A percentile compares a stretch with the other conserved stretches of the same genome.
These are phyloP conservation scores for Megaceryle torquata DNA, from an alignment of 2,113 vertebrate genomes.

Conservation along the genomic window DNA sequence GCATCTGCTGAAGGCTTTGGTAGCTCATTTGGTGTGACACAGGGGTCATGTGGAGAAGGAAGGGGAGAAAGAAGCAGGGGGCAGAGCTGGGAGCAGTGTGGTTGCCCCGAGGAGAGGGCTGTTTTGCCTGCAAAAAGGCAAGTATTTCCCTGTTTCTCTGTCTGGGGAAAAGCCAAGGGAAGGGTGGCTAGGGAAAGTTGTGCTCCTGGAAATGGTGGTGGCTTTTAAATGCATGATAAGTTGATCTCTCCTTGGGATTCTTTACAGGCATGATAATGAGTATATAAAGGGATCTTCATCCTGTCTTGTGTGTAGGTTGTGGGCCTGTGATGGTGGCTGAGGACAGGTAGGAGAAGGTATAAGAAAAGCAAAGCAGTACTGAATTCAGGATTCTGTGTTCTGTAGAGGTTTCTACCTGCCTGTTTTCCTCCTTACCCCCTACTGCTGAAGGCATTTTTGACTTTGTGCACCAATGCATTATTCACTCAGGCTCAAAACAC, in stretches of 20 bases:
- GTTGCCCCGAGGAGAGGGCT: background rate
- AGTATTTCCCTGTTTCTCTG: background rate
- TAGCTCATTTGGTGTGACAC: slow-evolving; percentile 41
- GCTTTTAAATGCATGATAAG: background rate
- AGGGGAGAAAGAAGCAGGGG: background rate
- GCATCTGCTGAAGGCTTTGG: slow-evolving; percentile 30
- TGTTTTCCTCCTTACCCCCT: background rate
- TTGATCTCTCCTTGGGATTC: background rate
- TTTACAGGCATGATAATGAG: background rate
- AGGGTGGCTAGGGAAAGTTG: background rate
- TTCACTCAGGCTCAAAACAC: background rate
- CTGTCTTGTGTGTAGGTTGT: background rate
- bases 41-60: background rate
- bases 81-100: background rate
- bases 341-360: background rate
- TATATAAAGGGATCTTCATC: background rate
- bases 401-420: background rate
- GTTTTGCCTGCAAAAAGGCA: background rate
- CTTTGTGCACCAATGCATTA: background rate
- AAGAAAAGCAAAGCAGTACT: background rate
- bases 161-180: background rate
- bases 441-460: background rate
- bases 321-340: background rate
- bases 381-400: background rate
- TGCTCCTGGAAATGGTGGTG: background rate